Percentiles rank a stretch among this genome's conserved stretches.
Conservation (phyloP, 1,140 invertebrate genomes). For the Leptonema lineaticorne region DNA sequence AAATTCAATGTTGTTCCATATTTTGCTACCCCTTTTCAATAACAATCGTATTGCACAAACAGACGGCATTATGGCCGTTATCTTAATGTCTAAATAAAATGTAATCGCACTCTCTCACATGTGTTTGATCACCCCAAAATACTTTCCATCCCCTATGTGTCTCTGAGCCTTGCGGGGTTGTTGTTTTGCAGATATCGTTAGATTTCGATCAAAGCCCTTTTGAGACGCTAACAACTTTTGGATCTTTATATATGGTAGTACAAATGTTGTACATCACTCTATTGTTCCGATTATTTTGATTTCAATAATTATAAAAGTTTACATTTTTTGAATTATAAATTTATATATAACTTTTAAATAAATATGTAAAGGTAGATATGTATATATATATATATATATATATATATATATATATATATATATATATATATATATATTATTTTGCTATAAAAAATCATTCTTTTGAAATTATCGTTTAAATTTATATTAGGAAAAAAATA, state of each 20-base stretch:
- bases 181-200: constrained; percentile 21
- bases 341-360: too few species aligned
- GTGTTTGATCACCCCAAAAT: constrained; percentile 9
- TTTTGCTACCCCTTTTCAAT: constrained; percentile 1
- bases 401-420: not conserved
- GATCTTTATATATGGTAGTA: constrained; percentile 3
- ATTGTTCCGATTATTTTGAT: not conserved
- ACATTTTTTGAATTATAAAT: not conserved
- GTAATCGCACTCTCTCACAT: constrained; percentile 12
- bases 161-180: not conserved
- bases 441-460: too few species aligned
- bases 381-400: not conserved
- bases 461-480: too few species aligned
- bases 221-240: constrained; percentile 24
- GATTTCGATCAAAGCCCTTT: constrained; percentile 20
- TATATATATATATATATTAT: too few species aligned
- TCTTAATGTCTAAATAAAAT: constrained; percentile 26
- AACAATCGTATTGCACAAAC: not conserved
- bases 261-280: not conserved
- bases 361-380: too few species aligned
- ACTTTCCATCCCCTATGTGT: not conserved
- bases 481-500: too few species aligned
- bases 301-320: not conserved
- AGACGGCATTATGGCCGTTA: not conserved
- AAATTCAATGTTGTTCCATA: too few species aligned